A percentile compares a stretch with the other conserved stretches of the same genome.
These are phyloP conservation scores for Caenorhabditis tropicalis DNA, from an alignment of 1,140 invertebrate species.

Conservation along the genomic window DNA sequence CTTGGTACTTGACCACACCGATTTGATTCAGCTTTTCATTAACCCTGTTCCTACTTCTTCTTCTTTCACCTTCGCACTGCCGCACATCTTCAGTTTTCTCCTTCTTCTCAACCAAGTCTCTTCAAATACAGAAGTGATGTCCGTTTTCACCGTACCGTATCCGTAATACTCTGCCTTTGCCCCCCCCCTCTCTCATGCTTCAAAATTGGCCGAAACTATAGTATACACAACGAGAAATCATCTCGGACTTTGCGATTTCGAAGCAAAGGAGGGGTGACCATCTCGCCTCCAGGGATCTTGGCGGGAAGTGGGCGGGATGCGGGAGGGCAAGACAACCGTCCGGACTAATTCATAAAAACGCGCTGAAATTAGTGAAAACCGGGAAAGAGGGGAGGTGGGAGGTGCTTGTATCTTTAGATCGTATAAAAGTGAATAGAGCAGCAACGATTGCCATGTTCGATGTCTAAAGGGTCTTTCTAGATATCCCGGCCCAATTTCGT, in stretches of 20 bases:
- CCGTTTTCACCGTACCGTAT: conserved; percentile 16
- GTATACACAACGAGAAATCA: conserved; percentile 29
- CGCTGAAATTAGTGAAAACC: conserved; percentile 41
- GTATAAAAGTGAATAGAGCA: conserved; percentile 20
- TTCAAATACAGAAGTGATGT: conserved; percentile 27
- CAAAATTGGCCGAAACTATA: conserved; percentile 29
- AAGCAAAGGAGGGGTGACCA: neutral
- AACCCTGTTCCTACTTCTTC: neutral
- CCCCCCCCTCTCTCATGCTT: neutral
- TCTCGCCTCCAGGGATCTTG: neutral
- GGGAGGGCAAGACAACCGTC: conserved; percentile 23
- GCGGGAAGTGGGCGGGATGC: conserved; percentile 36
- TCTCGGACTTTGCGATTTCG: conserved; percentile 9
- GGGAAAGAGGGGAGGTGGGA: conserved; percentile 7
- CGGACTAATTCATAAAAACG: conserved; percentile 35
- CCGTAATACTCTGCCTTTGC: neutral
- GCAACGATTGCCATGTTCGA: conserved; percentile 14
- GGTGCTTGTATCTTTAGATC: conserved; percentile 13
- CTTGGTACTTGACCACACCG: conserved; percentile 12
- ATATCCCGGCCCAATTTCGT: neutral
- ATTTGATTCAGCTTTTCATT: conserved; percentile 29
- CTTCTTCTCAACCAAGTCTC: neutral
- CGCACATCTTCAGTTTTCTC: neutral
- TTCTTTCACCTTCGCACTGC: neutral
- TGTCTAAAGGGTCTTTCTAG: neutral